Conservation (phyloP, 2,888 invertebrate species). For the Campoplex nolae region DNA sequence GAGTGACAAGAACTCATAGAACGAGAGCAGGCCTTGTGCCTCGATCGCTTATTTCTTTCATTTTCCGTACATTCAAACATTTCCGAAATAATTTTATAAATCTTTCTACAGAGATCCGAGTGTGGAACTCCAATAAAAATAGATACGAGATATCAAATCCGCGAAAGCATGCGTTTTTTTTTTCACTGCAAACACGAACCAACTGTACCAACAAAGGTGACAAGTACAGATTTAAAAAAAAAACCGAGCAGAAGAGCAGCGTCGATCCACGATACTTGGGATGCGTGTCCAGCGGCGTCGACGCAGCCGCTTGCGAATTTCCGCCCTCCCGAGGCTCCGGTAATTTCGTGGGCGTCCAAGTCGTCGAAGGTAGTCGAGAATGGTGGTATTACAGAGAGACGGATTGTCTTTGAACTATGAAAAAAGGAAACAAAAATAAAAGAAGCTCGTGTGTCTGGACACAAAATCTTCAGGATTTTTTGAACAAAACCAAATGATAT, state of each 20-base stretch:
- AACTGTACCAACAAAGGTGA: neutral
- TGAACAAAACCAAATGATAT: neutral
- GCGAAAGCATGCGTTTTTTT: no score
- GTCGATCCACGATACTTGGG: neutral
- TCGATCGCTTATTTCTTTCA: no score
- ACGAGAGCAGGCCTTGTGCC: no score
- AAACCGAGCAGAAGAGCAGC: neutral
- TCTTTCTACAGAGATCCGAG: no score
- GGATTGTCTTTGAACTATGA: constrained; percentile 50
- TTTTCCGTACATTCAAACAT: no score
- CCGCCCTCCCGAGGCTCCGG: constrained; percentile 68
- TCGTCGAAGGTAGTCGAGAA: neutral
- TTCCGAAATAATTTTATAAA: no score
- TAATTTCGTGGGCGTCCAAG: constrained; percentile 81
- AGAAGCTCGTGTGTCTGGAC: neutral
- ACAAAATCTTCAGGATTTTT: neutral
- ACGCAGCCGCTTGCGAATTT: constrained; percentile 37
- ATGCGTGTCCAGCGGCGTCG: constrained; percentile 20
- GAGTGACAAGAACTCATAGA: no score
- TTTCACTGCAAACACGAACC: no score
- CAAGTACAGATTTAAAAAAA: neutral
- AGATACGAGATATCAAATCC: no score
- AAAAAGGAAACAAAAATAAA: neutral
- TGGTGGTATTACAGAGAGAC: neutral
- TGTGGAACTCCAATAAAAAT: no score